phyloP scores from a whole-genome alignment of 2,888 invertebrate genomes.

The Sphaerophoria rueppellii region DNA sequence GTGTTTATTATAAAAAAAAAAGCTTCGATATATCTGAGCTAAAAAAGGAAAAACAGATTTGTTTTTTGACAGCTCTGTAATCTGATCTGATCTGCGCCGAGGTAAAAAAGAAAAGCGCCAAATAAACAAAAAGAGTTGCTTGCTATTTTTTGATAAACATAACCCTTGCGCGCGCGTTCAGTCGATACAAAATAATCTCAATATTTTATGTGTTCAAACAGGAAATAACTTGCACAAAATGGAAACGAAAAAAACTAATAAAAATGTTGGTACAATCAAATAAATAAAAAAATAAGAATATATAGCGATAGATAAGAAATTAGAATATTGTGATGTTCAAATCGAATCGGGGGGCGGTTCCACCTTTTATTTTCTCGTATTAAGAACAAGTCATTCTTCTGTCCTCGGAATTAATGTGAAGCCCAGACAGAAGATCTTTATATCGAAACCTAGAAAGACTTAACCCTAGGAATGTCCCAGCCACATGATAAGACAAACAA shows the following conservation, averaged over 20 bases:
- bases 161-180: background rate
- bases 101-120: too few species aligned
- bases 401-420: background rate
- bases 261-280: conserved; percentile 67
- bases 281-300: conserved; percentile 56
- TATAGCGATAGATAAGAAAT: conserved; percentile 36
- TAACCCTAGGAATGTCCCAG: conserved; percentile 53
- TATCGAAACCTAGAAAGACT: conserved; percentile 66
- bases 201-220: conserved; percentile 55
- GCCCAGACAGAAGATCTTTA: background rate
- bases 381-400: conserved; percentile 46
- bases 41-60: too few species aligned
- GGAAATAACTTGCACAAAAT: conserved; percentile 64
- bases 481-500: conserved; percentile 41
- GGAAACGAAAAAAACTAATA: conserved; percentile 36
- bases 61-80: too few species aligned
- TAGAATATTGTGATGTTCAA: conserved; percentile 45
- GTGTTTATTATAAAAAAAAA: too few species aligned
- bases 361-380: conserved; percentile 19
- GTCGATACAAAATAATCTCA: conserved; percentile 1
- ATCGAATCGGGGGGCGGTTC: conserved; percentile 62
- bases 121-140: too few species aligned
- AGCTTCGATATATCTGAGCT: too few species aligned
- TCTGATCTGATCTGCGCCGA: too few species aligned
- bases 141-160: background rate